These are phyloP conservation scores for Drosophila rhopaloa DNA, from an alignment of 1,140 invertebrate genomes.

Conservation along the genomic window DNA sequence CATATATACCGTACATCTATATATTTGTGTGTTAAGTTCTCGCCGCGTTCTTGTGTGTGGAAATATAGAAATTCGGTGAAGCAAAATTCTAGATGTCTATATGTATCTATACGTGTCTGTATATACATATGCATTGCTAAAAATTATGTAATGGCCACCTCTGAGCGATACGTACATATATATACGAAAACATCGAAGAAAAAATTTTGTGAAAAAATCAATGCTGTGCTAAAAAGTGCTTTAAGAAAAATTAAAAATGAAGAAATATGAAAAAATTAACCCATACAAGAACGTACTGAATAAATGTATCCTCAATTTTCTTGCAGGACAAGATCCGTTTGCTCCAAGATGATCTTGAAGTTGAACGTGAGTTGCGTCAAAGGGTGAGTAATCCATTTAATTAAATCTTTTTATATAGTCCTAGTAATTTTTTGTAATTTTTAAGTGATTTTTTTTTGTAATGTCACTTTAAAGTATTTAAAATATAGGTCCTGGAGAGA, in stretches of 20 bases:
- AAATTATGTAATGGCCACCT: conserved; percentile 59
- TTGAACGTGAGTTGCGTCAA: conserved; percentile 97
- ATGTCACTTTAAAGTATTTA: too few species aligned
- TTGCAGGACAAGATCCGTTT: conserved; percentile 99
- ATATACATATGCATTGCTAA: conserved; percentile 60
- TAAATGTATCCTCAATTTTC: conserved; percentile 58
- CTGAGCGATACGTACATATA: conserved; percentile 26
- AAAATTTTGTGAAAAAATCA: conserved; percentile 30
- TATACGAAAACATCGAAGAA: conserved; percentile 13
- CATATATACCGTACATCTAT: conserved; percentile 37
- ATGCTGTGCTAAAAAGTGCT: conserved; percentile 27
- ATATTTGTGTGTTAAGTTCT: conserved; percentile 36
- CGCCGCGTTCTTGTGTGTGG: conserved; percentile 67
- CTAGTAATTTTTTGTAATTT: not conserved
- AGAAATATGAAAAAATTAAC: conserved; percentile 8
- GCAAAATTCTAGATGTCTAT: conserved; percentile 68
- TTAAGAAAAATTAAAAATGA: not conserved
- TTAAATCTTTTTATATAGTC: not conserved
- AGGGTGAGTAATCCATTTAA: conserved; percentile 90
- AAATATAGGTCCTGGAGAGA: too few species aligned
- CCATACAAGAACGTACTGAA: conserved; percentile 16
- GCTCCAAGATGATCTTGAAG: conserved; percentile 98
- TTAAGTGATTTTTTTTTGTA: too few species aligned
- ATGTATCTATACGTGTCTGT: conserved; percentile 41
- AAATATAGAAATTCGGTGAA: conserved; percentile 76